Base-by-base conservation (phyloP, 2,888 invertebrate genomes). In the Lymantria dispar region DNA sequence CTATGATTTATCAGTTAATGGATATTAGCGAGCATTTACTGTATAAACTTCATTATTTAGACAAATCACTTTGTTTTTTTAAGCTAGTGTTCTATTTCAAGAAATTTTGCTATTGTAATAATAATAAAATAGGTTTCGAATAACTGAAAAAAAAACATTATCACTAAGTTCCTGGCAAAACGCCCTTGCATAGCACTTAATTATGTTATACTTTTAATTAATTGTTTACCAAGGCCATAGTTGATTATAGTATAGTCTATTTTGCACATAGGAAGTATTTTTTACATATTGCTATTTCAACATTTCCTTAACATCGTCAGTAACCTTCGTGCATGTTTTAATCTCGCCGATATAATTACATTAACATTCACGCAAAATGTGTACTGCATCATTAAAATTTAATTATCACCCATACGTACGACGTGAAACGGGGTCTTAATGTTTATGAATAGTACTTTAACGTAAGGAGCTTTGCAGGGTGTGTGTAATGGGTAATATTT, bases 341-440 rank as follows among this genome's bases (percentile, higher is more conserved):
- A 57, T 57, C 52, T 12, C 50, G 47, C 43, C 48, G 48, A 49
- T 56, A 50, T 56, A 62, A 63, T 60, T 50, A 51, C 47, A 12
- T 40, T 40, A 40, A 49, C 51, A 44, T 44, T 54, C 49, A 54
- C 36, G 38, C 42, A 45, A 45, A 54, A 57, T 49, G 47, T 15
- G 37, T 51, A 47, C 43, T 54, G 50, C 50, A 36, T 43, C 31
- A 41, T 39, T 52, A 41, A 31, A 44, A 41, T 51, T 49, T 42
- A 8, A 37, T 40, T 39, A 40, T 51, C 11, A 22, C 15, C 15
- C 8, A 36, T 40, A 40, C 31, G 39, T 44, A 44, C 31, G 29
- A 37, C 11, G 37, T 36, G 14, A 45, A 48, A 38, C 36, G 22
- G 41, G 33, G 31, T 45, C 42, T 43, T 36, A 43, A 43, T 48